phyloP scores from a whole-genome alignment of 2,888 invertebrate genomes.

The Ophion slaviceki region DNA sequence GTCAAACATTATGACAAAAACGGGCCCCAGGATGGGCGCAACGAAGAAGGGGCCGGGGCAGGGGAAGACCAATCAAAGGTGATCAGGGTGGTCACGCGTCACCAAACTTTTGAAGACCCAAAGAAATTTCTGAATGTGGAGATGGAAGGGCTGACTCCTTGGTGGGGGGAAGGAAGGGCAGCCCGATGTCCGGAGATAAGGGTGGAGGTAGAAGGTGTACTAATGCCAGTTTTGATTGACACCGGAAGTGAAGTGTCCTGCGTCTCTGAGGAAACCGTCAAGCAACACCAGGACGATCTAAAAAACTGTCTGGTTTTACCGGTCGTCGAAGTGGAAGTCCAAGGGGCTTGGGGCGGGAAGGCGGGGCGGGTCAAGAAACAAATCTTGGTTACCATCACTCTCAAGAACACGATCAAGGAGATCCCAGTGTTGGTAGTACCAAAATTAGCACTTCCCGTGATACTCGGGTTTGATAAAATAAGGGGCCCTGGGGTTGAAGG shows the following conservation, averaged over 20 bases:
- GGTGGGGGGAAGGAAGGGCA: background rate
- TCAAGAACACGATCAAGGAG: too few species aligned
- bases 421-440: too few species aligned
- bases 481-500: too few species aligned
- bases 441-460: too few species aligned
- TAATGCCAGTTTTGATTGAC: slow-evolving; percentile 9
- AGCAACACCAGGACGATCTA: background rate
- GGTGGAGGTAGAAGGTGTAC: background rate
- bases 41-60: too few species aligned
- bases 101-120: background rate
- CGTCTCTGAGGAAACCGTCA: slow-evolving; percentile 32
- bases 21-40: too few species aligned
- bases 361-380: background rate
- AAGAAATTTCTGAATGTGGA: slow-evolving; percentile 3
- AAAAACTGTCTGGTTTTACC: slow-evolving; percentile 22
- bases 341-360: slow-evolving; percentile 23
- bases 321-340: slow-evolving; percentile 21
- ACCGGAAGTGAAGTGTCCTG: background rate
- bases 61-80: background rate
- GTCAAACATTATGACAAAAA: too few species aligned
- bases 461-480: too few species aligned
- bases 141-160: background rate
- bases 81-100: too few species aligned
- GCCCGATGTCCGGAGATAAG: slow-evolving; percentile 33
- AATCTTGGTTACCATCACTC: background rate